Conservation (phyloP, 2,888 invertebrate genomes). For the Protophormia terraenovae region DNA sequence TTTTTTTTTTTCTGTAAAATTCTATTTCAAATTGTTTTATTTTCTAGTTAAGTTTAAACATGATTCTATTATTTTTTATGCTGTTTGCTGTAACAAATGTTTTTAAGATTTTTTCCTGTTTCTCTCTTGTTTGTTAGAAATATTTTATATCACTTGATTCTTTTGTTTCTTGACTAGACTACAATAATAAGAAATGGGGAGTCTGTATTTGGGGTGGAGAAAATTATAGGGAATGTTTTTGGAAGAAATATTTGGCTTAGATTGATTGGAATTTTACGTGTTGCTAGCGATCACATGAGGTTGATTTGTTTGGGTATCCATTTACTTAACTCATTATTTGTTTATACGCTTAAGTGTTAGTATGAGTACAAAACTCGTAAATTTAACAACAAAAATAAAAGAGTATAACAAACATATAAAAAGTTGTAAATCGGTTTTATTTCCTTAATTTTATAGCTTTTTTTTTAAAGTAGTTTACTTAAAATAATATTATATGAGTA, state of each 20-base stretch:
- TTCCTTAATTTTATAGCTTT: constrained; percentile 34
- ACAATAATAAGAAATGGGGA: background rate
- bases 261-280: constrained; percentile 64
- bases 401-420: background rate
- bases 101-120: background rate
- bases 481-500: background rate
- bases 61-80: background rate
- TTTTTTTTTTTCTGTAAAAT: too few relatives aligned
- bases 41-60: background rate
- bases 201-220: too few relatives aligned
- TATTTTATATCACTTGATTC: background rate
- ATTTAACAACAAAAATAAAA: background rate
- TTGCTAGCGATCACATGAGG: constrained; percentile 47
- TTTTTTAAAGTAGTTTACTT: background rate
- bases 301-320: constrained; percentile 59
- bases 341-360: background rate
- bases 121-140: background rate
- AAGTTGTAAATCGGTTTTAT: constrained; percentile 51
- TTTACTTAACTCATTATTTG: constrained; percentile 38
- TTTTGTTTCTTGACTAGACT: background rate
- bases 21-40: background rate
- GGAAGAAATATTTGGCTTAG: constrained; percentile 15
- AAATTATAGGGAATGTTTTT: background rate
- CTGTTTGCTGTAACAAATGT: constrained; percentile 17
- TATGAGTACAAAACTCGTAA: background rate